These are phyloP conservation scores for Danio jaintianensis DNA, from an alignment of 2,797 vertebrate genomes.

Conservation along the genomic window DNA sequence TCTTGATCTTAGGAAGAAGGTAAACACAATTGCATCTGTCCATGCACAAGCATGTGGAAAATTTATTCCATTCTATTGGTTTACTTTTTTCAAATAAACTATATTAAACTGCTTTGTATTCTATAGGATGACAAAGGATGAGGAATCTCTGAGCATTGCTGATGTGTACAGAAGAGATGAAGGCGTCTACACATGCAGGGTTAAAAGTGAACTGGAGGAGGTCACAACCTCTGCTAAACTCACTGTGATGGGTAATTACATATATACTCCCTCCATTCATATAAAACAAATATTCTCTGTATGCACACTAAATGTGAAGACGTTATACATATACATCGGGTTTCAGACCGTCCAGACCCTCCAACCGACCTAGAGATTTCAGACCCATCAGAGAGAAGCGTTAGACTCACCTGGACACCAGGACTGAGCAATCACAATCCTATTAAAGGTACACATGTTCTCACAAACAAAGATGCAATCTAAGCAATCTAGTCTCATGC, in stretches of 20 bases:
- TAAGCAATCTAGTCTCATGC: too few species aligned
- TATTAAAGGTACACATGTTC: slow-evolving; percentile 90
- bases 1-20: slow-evolving; percentile 86
- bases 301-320: neutral
- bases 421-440: slow-evolving; percentile 93
- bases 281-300: neutral
- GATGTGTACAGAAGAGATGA: slow-evolving; percentile 89
- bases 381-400: slow-evolving; percentile 90
- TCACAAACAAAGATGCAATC: neutral
- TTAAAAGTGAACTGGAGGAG: slow-evolving; percentile 92
- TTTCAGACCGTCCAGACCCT: slow-evolving; percentile 87
- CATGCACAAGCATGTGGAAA: neutral
- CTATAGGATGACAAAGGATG: slow-evolving; percentile 89
- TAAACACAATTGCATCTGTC: slow-evolving; percentile 58
- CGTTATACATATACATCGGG: slow-evolving; percentile 6
- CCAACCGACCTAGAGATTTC: slow-evolving; percentile 91
- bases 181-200: slow-evolving; percentile 90
- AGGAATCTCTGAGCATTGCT: slow-evolving; percentile 89
- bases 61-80: neutral
- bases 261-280: neutral
- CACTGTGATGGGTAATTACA: slow-evolving; percentile 88
- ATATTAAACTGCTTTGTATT: slow-evolving; percentile 11
- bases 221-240: slow-evolving; percentile 90
- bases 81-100: neutral
- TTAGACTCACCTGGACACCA: slow-evolving; percentile 89